Conservation (phyloP, 1,140 invertebrate genomes). For the Acyrthosiphon pisum region DNA sequence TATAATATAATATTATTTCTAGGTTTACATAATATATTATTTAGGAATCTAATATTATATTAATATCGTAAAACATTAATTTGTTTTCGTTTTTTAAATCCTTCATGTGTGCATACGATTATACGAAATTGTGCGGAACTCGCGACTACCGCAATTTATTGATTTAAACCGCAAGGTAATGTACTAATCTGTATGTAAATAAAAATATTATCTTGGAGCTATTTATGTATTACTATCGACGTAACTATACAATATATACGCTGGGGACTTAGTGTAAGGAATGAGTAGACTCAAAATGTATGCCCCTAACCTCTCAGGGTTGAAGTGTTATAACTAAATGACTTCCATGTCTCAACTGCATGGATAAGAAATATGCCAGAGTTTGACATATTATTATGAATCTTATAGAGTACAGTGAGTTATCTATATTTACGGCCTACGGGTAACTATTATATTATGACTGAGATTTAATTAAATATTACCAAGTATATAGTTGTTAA, state of each 20-base stretch:
- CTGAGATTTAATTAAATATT: no score
- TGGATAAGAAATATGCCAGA: neutral
- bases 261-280: neutral
- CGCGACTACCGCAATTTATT: neutral
- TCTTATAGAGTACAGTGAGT: no score
- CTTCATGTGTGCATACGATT: neutral
- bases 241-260: neutral
- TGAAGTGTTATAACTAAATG: neutral
- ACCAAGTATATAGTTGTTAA: no score
- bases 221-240: neutral
- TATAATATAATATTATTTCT: neutral
- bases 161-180: neutral
- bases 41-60: neutral
- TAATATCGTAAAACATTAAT: neutral
- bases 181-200: neutral
- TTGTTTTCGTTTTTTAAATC: slow-evolving; percentile 1
- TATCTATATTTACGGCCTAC: no score
- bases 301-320: neutral
- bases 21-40: neutral
- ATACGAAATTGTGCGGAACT: neutral
- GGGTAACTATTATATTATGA: no score
- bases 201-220: neutral
- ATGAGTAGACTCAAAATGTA: neutral
- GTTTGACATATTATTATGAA: no score
- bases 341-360: neutral